Evolutionary conservation across 2,888 invertebrate species (phyloP).

Genomic region (Apotomis turbidana): DNA sequence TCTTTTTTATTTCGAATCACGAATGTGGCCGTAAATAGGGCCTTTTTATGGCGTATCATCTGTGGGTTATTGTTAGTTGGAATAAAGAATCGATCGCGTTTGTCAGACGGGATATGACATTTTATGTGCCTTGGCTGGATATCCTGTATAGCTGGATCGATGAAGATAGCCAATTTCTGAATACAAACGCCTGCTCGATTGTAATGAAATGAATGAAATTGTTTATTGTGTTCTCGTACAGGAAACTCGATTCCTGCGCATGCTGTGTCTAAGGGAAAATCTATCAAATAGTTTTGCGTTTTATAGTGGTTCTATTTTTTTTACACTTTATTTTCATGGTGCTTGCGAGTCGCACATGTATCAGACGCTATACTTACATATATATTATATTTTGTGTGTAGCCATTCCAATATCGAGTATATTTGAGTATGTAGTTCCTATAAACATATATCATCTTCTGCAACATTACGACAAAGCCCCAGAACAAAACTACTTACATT

Average conservation of each 20-base stretch:
- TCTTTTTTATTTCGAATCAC: conserved; percentile 55
- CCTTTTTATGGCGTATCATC: conserved; percentile 56
- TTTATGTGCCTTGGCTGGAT: conserved; percentile 38
- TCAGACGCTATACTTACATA: too few relatives aligned
- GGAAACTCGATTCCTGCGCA: background rate
- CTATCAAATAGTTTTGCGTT: too few relatives aligned
- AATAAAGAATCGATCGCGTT: conserved; percentile 44
- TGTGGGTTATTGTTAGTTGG: conserved; percentile 55
- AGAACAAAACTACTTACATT: too few relatives aligned
- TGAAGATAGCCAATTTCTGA: conserved; percentile 35
- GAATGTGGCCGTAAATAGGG: conserved; percentile 54
- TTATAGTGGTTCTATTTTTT: too few relatives aligned
- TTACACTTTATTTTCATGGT: too few relatives aligned
- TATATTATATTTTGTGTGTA: too few relatives aligned
- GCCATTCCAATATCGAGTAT: too few relatives aligned
- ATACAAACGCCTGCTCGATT: conserved; percentile 12
- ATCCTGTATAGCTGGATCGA: conserved; percentile 35
- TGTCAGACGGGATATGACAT: conserved; percentile 42
- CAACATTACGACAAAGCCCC: too few relatives aligned
- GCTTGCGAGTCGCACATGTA: too few relatives aligned
- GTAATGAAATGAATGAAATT: conserved; percentile 16
- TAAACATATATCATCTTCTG: too few relatives aligned
- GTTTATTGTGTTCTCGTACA: conserved; percentile 16
- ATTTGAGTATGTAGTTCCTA: too few relatives aligned
- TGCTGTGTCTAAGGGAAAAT: too few relatives aligned